Percentiles rank a stretch among this genome's conserved stretches.
phyloP scores from a whole-genome alignment of 2,797 vertebrate species.

The Xenopus petersii region DNA sequence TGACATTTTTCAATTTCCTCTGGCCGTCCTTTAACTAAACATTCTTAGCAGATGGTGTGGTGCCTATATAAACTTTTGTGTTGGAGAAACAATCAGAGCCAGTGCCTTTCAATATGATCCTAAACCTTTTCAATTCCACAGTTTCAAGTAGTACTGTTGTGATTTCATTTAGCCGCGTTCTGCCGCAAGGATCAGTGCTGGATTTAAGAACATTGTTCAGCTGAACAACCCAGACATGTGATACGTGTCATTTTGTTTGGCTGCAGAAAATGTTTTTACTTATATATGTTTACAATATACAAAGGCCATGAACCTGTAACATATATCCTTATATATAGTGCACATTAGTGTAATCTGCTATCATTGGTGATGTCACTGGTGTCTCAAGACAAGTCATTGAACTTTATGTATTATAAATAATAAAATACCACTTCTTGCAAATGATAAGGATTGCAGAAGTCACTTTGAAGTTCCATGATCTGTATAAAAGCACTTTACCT shows the following conservation, averaged over 20 bases:
- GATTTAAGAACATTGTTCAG: conserved; percentile 30
- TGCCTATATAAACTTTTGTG: conserved; percentile 49
- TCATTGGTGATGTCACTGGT: no score
- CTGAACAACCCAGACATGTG: conserved; percentile 2
- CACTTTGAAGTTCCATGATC: no score
- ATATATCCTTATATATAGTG: no score
- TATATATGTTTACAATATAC: background rate
- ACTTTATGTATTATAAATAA: no score
- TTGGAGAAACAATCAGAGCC: conserved; percentile 47
- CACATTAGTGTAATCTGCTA: no score
- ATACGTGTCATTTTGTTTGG: background rate
- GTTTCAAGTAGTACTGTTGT: conserved; percentile 15
- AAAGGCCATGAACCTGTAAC: no score
- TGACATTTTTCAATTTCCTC: conserved; percentile 51
- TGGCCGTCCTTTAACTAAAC: conserved; percentile 44
- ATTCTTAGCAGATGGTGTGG: conserved; percentile 47
- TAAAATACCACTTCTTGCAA: no score
- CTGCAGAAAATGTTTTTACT: background rate
- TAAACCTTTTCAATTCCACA: conserved; percentile 18
- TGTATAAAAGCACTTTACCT: no score
- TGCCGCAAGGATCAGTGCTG: conserved; percentile 10
- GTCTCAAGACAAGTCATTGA: no score
- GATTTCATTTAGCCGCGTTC: conserved; percentile 16
- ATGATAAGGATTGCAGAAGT: no score
- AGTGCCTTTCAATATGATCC: conserved; percentile 33